phyloP scores from a whole-genome alignment of 2,888 invertebrate species.

The Thymelicus acteon region DNA sequence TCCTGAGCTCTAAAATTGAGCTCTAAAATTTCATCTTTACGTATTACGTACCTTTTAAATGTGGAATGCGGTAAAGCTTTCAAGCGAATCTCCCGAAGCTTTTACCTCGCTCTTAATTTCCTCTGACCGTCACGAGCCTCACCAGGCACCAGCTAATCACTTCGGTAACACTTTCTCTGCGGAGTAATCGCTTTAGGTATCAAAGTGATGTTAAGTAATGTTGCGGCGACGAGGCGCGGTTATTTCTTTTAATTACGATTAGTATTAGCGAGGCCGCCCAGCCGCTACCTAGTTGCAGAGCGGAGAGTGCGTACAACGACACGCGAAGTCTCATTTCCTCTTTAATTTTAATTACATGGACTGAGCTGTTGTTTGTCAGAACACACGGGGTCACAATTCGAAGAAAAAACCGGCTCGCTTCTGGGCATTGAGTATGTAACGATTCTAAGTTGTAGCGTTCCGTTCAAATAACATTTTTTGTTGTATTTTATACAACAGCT shows the following conservation, averaged over 20 bases:
- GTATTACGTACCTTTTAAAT: slow-evolving; percentile 7
- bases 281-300: not conserved
- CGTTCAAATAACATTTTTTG: no score
- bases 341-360: slow-evolving; percentile 37
- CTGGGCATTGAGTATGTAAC: no score
- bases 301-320: slow-evolving; percentile 7
- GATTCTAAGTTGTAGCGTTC: no score
- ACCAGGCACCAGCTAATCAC: slow-evolving; percentile 12
- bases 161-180: slow-evolving; percentile 23
- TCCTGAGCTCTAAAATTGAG: not conserved
- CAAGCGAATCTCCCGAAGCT: slow-evolving; percentile 19
- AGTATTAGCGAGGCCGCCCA: not conserved
- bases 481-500: no score
- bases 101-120: slow-evolving; percentile 27
- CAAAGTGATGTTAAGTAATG: not conserved
- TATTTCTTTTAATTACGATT: slow-evolving; percentile 19
- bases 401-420: not conserved
- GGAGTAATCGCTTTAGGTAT: slow-evolving; percentile 19
- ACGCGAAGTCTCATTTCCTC: slow-evolving; percentile 10
- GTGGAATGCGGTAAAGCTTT: slow-evolving; percentile 20
- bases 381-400: slow-evolving; percentile 1
- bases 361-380: slow-evolving; percentile 17
- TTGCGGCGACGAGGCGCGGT: not conserved
- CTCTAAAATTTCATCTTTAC: slow-evolving; percentile 6
- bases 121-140: slow-evolving; percentile 24